phyloP scores from a whole-genome alignment of 2,888 invertebrate genomes.

The Leptopterna dolabrata region DNA sequence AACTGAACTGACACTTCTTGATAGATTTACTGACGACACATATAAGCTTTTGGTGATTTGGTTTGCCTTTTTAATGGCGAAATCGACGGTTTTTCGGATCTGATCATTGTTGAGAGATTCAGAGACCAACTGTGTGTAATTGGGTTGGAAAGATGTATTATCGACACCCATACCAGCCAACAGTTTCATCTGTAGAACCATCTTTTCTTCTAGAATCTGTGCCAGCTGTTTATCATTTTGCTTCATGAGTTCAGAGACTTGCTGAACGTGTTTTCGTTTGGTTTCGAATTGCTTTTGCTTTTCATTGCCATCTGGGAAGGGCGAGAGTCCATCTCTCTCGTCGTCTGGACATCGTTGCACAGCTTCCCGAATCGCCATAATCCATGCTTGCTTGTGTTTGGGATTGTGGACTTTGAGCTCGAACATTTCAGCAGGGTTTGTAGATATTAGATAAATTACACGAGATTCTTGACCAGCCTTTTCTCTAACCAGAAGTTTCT shows the following conservation, averaged over 20 bases:
- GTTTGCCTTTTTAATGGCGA: slow-evolving; percentile 81
- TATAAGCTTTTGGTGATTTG: slow-evolving; percentile 80
- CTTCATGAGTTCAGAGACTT: slow-evolving; percentile 83
- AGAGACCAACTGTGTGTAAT: slow-evolving; percentile 79
- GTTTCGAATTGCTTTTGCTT: slow-evolving; percentile 80
- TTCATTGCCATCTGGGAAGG: slow-evolving; percentile 78
- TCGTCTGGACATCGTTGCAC: slow-evolving; percentile 90
- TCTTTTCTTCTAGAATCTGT: slow-evolving; percentile 87
- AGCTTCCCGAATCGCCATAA: slow-evolving; percentile 83
- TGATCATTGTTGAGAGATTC: slow-evolving; percentile 82
- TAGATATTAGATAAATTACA: slow-evolving; percentile 92
- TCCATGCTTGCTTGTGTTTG: slow-evolving; percentile 91
- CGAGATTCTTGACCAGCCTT: slow-evolving; percentile 91
- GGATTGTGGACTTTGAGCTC: slow-evolving; percentile 88
- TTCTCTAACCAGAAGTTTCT: slow-evolving; percentile 90
- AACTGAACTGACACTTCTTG: slow-evolving; percentile 92
- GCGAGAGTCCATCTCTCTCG: slow-evolving; percentile 68
- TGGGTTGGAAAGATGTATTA: slow-evolving; percentile 73
- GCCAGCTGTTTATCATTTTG: slow-evolving; percentile 91
- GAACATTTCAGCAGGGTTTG: slow-evolving; percentile 95
- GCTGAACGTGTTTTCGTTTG: slow-evolving; percentile 81
- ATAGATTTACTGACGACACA: slow-evolving; percentile 81
- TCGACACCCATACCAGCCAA: slow-evolving; percentile 71
- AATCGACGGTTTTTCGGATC: slow-evolving; percentile 85
- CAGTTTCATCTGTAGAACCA: slow-evolving; percentile 83